These are phyloP conservation scores for Cosmia trapezina DNA, from an alignment of 2,888 invertebrate species.

Conservation along the genomic window DNA sequence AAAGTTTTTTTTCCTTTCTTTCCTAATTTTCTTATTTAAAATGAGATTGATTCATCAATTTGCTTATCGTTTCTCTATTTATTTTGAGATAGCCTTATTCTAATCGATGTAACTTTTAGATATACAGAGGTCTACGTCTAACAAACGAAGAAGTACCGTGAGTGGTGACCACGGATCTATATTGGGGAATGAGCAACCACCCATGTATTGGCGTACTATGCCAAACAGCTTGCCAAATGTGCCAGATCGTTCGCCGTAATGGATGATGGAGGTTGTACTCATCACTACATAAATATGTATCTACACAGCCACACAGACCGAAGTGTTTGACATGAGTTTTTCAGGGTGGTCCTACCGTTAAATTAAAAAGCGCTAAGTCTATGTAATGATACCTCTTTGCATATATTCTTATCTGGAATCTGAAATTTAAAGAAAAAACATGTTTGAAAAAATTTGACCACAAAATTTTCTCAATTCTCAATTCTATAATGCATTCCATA, in stretches of 20 bases:
- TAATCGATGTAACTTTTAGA: neutral
- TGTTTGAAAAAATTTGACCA: too few relatives aligned
- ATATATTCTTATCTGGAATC: too few relatives aligned
- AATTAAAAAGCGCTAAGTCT: too few relatives aligned
- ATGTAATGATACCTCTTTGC: too few relatives aligned
- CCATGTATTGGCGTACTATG: conserved; percentile 18
- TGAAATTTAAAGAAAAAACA: too few relatives aligned
- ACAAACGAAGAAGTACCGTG: conserved; percentile 21
- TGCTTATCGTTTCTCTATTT: neutral
- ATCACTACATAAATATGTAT: conserved; percentile 2
- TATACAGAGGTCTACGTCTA: too few relatives aligned
- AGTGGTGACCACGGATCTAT: conserved; percentile 38
- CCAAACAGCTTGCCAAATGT: conserved; percentile 56
- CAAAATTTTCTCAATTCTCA: too few relatives aligned
- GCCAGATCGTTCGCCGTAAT: conserved; percentile 26
- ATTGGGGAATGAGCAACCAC: conserved; percentile 36
- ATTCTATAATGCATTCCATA: too few relatives aligned
- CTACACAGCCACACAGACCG: neutral
- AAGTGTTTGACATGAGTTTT: neutral
- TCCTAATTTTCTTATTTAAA: too few relatives aligned
- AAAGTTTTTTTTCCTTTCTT: too few relatives aligned
- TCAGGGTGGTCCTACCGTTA: neutral
- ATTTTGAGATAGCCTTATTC: neutral
- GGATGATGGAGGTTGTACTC: conserved; percentile 23
- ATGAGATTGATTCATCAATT: neutral